These are phyloP conservation scores for Amia ocellicauda DNA, from an alignment of 2,113 vertebrate species.

Conservation along the genomic window DNA sequence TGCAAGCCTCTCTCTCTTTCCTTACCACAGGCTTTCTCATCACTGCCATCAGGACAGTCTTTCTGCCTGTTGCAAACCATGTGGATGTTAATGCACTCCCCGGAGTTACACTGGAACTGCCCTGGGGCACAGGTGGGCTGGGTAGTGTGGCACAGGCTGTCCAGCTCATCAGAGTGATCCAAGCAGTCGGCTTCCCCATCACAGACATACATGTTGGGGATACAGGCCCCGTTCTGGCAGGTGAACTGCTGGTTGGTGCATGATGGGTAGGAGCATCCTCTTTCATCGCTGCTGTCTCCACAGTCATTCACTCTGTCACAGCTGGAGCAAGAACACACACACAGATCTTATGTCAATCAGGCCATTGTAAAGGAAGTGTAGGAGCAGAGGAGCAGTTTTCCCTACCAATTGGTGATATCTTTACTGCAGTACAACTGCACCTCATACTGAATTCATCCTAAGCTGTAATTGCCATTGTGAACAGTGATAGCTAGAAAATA, in stretches of 20 bases:
- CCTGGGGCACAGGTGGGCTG: conserved; percentile 68
- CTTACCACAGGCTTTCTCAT: conserved; percentile 90
- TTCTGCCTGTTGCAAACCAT: conserved; percentile 83
- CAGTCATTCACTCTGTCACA: conserved; percentile 62
- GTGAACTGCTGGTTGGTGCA: conserved; percentile 55
- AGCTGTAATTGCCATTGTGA: too few species aligned
- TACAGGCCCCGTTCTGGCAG: conserved; percentile 57
- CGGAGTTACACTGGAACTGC: conserved; percentile 82
- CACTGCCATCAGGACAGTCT: conserved; percentile 86
- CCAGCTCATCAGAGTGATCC: conserved; percentile 57
- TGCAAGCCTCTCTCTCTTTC: not conserved
- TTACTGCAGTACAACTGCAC: too few species aligned
- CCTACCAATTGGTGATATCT: too few species aligned
- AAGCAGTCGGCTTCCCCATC: conserved; percentile 55
- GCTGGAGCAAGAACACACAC: conserved; percentile 36
- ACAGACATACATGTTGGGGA: conserved; percentile 37
- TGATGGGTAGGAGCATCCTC: conserved; percentile 65
- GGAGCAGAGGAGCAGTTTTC: too few species aligned
- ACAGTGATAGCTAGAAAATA: too few species aligned
- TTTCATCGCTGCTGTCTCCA: conserved; percentile 82
- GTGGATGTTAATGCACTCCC: conserved; percentile 76
- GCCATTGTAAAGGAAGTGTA: too few species aligned
- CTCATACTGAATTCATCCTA: too few species aligned
- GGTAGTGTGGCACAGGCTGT: conserved; percentile 44
- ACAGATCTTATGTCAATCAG: too few species aligned